Conservation (phyloP, 2,888 invertebrate species). For the Drosophila acutilabella region DNA sequence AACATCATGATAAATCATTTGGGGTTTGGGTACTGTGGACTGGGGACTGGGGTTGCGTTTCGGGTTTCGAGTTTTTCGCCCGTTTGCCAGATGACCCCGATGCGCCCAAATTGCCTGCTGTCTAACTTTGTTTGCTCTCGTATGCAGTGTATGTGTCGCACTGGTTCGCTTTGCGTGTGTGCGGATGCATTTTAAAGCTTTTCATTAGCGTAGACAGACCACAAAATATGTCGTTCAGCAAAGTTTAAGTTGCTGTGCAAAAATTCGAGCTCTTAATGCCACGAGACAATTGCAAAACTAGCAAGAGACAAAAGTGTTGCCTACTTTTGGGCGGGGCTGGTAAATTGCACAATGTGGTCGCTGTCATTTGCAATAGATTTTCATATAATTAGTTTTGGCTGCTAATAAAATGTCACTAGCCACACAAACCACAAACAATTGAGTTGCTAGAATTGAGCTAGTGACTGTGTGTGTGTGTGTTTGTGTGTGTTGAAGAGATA, state of each 20-base stretch:
- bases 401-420: constrained; percentile 65
- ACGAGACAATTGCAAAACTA: constrained; percentile 1
- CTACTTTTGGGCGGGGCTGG: constrained; percentile 40
- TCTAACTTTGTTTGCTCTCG: constrained; percentile 16
- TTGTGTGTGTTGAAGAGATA: constrained; percentile 16
- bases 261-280: constrained; percentile 11
- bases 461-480: constrained; percentile 13
- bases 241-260: constrained; percentile 27
- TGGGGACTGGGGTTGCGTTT: background rate
- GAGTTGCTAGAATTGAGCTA: constrained; percentile 27
- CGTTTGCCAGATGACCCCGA: constrained; percentile 34
- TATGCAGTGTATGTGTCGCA: background rate
- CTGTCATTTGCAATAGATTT: constrained; percentile 58
- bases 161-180: constrained; percentile 8
- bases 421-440: constrained; percentile 60
- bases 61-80: constrained; percentile 3
- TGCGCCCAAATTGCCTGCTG: constrained; percentile 31
- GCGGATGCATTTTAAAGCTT: constrained; percentile 39
- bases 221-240: constrained; percentile 22
- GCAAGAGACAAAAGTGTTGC: constrained; percentile 41
- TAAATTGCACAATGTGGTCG: constrained; percentile 53
- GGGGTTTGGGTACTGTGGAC: constrained; percentile 3
- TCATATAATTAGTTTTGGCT: constrained; percentile 67
- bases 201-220: constrained; percentile 37
- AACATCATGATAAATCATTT: constrained; percentile 56